A percentile compares a stretch with the other conserved stretches of the same genome.
These are phyloP conservation scores for Callorhinus ursinus DNA, from an alignment of 2,113 vertebrate genomes.

Conservation along the genomic window DNA sequence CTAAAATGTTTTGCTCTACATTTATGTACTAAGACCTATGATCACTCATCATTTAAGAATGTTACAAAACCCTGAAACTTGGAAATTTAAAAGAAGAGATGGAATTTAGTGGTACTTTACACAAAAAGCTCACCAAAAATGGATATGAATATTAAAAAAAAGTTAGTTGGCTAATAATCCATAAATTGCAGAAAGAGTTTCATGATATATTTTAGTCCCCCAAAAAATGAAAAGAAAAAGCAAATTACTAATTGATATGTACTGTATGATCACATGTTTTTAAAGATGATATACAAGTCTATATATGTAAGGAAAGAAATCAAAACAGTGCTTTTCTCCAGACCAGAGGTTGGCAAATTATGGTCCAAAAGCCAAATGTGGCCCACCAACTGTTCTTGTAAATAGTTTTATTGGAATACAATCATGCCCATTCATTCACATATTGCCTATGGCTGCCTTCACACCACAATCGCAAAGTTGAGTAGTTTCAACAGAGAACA, in stretches of 20 bases:
- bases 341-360: neutral
- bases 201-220: neutral
- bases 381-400: neutral
- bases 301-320: neutral
- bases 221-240: neutral
- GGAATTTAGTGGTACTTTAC: slow-evolving; percentile 19
- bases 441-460: neutral
- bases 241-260: neutral
- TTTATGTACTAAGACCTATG: slow-evolving; percentile 47
- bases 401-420: neutral
- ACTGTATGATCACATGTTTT: neutral
- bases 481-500: neutral
- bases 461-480: neutral
- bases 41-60: slow-evolving; percentile 38
- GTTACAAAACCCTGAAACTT: slow-evolving; percentile 45
- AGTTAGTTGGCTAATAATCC: neutral
- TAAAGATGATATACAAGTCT: neutral
- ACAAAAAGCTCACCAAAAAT: slow-evolving; percentile 30
- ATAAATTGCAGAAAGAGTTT: neutral
- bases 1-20: slow-evolving; percentile 40
- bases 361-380: neutral
- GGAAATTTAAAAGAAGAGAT: slow-evolving; percentile 31
- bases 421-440: neutral
- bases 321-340: neutral
- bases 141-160: neutral